These are phyloP conservation scores for Meda fulgida DNA, from an alignment of 2,797 vertebrate genomes.

Conservation along the genomic window DNA sequence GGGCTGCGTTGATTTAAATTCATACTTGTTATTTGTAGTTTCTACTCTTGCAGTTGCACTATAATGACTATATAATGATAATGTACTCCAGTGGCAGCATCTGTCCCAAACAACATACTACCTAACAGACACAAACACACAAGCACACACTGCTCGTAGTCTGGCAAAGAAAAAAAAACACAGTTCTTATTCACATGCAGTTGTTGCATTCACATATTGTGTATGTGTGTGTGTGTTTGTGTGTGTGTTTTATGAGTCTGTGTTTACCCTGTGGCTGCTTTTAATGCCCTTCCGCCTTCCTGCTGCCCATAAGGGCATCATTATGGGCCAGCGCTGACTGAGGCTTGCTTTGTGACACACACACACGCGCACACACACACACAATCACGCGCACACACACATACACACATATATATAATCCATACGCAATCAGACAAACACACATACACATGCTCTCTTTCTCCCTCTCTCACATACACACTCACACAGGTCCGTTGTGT, in stretches of 20 bases:
- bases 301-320: slow-evolving; percentile 59
- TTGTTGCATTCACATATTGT: slow-evolving; percentile 54
- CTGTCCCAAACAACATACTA: background rate
- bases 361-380: slow-evolving; percentile 29
- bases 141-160: slow-evolving; percentile 10
- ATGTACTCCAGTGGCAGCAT: background rate
- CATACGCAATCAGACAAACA: slow-evolving; percentile 30
- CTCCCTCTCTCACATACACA: slow-evolving; percentile 28
- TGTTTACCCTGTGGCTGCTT: slow-evolving; percentile 78
- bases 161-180: slow-evolving; percentile 34
- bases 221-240: slow-evolving; percentile 42
- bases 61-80: slow-evolving; percentile 30
- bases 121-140: background rate
- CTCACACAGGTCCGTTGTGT: slow-evolving; percentile 51
- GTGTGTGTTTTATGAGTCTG: slow-evolving; percentile 68
- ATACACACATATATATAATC: slow-evolving; percentile 4
- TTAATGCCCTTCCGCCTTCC: slow-evolving; percentile 72
- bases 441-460: slow-evolving; percentile 30
- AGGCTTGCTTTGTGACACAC: slow-evolving; percentile 56
- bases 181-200: slow-evolving; percentile 54
- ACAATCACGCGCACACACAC: background rate
- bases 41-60: background rate
- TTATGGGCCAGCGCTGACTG: slow-evolving; percentile 56
- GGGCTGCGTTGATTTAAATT: background rate
- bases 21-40: background rate